A percentile compares a stretch with the other conserved stretches of the same genome.
These are phyloP conservation scores for Gorsachius goisagi DNA, from an alignment of 2,113 vertebrate genomes.

Conservation along the genomic window DNA sequence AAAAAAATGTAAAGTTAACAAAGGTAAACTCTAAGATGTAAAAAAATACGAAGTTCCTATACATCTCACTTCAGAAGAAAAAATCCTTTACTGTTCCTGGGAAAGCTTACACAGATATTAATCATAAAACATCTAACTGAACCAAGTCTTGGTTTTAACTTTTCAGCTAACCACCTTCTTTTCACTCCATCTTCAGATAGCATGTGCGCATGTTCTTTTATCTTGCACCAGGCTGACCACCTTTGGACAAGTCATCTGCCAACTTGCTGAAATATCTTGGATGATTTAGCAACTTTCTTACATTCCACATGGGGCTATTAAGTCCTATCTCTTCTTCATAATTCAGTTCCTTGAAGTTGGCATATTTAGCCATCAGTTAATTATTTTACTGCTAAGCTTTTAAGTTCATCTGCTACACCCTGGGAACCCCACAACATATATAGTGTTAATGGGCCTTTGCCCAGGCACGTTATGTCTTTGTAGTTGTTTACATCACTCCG, in stretches of 20 bases:
- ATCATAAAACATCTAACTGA: not conserved
- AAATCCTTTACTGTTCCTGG: not conserved
- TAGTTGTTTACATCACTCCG: not conserved
- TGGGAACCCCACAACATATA: not conserved
- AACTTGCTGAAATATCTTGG: not conserved
- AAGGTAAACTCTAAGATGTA: not conserved
- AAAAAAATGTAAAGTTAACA: not conserved
- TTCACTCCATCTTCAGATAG: not conserved
- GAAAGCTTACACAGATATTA: not conserved
- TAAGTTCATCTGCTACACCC: not conserved
- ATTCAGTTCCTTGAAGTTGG: not conserved
- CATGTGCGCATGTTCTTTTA: not conserved
- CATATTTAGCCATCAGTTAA: not conserved
- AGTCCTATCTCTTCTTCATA: constrained; percentile 8
- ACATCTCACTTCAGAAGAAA: not conserved
- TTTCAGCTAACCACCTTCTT: not conserved
- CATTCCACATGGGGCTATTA: constrained; percentile 8
- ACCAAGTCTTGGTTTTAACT: not conserved
- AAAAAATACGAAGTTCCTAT: not conserved
- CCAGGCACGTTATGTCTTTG: not conserved
- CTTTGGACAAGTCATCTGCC: not conserved
- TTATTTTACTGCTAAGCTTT: constrained; percentile 36
- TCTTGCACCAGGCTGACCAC: not conserved
- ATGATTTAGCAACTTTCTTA: constrained; percentile 27
- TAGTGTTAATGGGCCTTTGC: not conserved